A percentile compares a stretch with the other conserved stretches of the same genome.
phyloP scores from a whole-genome alignment of 2,888 invertebrate genomes.

The Tetrapedia diversipes region DNA sequence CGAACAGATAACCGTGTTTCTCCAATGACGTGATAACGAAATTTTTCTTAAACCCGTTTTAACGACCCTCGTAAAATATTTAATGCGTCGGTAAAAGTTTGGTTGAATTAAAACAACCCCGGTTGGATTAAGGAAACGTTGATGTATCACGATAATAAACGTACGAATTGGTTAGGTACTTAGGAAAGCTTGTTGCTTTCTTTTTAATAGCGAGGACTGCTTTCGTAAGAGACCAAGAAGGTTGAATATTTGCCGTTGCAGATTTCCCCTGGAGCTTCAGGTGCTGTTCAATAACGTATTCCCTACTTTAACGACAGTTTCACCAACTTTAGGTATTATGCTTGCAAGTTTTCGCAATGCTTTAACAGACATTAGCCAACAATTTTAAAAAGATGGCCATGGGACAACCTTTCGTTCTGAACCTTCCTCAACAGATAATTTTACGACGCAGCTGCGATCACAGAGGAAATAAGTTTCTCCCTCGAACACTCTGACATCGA shows the following conservation, averaged over 20 bases:
- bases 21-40: too few species aligned
- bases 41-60: too few species aligned
- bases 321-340: conserved; percentile 4
- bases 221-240: background rate
- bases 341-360: background rate
- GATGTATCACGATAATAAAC: too few species aligned
- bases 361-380: conserved; percentile 9
- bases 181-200: background rate
- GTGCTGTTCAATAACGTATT: conserved; percentile 9
- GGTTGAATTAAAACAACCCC: too few species aligned
- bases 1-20: too few species aligned
- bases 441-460: background rate
- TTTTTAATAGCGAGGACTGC: background rate
- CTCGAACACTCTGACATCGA: background rate
- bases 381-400: background rate
- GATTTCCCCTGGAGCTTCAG: background rate
- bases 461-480: background rate
- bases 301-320: background rate
- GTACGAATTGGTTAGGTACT: background rate
- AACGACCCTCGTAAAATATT: too few species aligned
- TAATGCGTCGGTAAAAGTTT: too few species aligned
- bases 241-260: background rate
- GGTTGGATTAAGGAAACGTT: too few species aligned
- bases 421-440: background rate
- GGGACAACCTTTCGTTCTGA: background rate